Conservation (phyloP, 1,140 invertebrate genomes). For the Drosophila funebris region DNA sequence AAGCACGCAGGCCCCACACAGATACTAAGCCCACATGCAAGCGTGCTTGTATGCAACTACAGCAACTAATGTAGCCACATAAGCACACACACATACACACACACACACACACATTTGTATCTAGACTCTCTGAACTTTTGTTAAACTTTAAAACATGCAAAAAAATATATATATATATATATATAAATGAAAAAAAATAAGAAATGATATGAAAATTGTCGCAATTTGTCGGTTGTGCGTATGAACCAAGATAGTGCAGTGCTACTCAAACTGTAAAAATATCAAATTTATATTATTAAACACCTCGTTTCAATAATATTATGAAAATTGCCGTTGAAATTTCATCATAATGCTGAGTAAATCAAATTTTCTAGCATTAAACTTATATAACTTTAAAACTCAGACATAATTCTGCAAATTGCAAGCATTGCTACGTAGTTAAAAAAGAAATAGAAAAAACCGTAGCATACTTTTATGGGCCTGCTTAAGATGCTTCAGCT, state of each 20-base stretch:
- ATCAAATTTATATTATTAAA: neutral
- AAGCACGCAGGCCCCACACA: neutral
- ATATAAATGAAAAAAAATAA: neutral
- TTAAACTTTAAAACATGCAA: conserved; percentile 37
- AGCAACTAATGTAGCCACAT: conserved; percentile 30
- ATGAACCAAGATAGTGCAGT: conserved; percentile 25
- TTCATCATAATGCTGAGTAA: too few species aligned
- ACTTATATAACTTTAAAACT: too few species aligned
- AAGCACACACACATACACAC: conserved; percentile 1
- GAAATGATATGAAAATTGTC: conserved; percentile 18
- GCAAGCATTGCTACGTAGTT: too few species aligned
- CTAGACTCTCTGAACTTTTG: conserved; percentile 37
- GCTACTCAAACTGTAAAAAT: conserved; percentile 19
- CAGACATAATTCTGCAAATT: too few species aligned
- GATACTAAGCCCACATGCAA: conserved; percentile 29
- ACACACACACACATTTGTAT: conserved; percentile 19
- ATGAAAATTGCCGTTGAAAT: neutral
- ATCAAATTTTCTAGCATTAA: too few species aligned
- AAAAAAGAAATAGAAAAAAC: too few species aligned
- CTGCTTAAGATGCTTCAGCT: conserved; percentile 15
- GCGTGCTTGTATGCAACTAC: conserved; percentile 24
- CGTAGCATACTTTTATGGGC: too few species aligned
- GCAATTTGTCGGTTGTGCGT: conserved; percentile 44
- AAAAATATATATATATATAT: conserved; percentile 39
- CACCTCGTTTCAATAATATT: neutral